Conservation (phyloP, 64 coral and sea anemone species). For the Platygyra sinensis region DNA sequence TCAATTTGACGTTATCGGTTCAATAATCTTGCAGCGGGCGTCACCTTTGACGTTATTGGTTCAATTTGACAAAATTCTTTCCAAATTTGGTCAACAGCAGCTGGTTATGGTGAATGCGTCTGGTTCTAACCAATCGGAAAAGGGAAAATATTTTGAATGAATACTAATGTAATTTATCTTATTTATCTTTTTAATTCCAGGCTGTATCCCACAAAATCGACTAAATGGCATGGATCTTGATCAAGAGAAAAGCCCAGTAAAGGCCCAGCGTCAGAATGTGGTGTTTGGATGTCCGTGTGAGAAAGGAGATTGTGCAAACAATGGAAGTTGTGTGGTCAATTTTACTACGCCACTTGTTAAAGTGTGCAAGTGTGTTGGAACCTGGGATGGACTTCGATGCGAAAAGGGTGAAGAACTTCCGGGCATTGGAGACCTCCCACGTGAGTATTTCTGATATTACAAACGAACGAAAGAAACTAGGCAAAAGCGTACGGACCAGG, state of each 20-base stretch:
- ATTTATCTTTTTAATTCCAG: background rate
- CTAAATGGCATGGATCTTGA: constrained; percentile 40
- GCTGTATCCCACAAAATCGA: constrained; percentile 56
- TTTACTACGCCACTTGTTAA: constrained; percentile 21
- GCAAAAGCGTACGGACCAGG: background rate
- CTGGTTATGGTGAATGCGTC: no score
- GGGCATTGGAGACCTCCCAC: background rate
- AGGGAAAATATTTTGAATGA: no score
- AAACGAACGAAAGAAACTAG: background rate
- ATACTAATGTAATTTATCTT: no score
- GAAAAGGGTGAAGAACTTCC: background rate
- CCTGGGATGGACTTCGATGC: constrained; percentile 25
- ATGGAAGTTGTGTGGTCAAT: constrained; percentile 37
- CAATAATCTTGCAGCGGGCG: no score
- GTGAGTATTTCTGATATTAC: background rate
- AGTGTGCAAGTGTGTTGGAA: constrained; percentile 17
- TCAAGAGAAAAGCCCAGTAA: background rate
- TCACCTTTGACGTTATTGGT: no score
- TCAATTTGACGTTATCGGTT: no score
- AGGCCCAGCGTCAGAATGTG: constrained; percentile 27
- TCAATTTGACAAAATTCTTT: no score
- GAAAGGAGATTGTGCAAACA: constrained; percentile 46
- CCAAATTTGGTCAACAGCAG: no score
- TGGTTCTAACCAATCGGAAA: no score
- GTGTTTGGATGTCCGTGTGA: constrained; percentile 59